These are phyloP conservation scores for Drosophila murphyi DNA, from an alignment of 1,140 invertebrate species.

Conservation along the genomic window DNA sequence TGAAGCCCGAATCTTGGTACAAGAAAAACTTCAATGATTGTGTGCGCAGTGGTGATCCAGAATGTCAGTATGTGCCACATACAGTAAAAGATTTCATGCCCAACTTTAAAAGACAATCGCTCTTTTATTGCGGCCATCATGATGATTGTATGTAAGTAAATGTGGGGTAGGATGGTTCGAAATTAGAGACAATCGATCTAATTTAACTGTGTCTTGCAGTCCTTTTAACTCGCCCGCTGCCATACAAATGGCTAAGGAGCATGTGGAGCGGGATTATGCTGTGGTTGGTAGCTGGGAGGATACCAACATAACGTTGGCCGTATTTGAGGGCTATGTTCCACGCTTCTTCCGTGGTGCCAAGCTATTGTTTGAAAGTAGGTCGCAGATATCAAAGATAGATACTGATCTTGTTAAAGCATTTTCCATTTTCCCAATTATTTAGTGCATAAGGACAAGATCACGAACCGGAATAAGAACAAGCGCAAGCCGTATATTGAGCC, in stretches of 20 bases:
- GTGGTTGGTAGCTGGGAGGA: slow-evolving; percentile 95
- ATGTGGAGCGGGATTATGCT: slow-evolving; percentile 93
- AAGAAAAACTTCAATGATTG: slow-evolving; percentile 96
- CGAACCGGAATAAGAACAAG: slow-evolving; percentile 81
- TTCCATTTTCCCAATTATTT: not conserved
- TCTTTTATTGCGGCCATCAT: slow-evolving; percentile 95
- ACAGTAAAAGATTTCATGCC: slow-evolving; percentile 91
- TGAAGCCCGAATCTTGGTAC: slow-evolving; percentile 92
- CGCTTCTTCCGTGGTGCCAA: slow-evolving; percentile 91
- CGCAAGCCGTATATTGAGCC: slow-evolving; percentile 88
- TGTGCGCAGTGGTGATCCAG: slow-evolving; percentile 92
- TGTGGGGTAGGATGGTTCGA: too few species aligned
- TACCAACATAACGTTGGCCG: slow-evolving; percentile 92
- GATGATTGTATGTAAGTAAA: slow-evolving; percentile 92
- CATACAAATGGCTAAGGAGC: slow-evolving; percentile 92
- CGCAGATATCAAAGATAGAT: not conserved
- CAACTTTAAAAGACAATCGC: slow-evolving; percentile 91
- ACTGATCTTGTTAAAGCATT: slow-evolving; percentile 1
- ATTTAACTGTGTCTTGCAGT: slow-evolving; percentile 85
- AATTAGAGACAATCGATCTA: slow-evolving; percentile 11
- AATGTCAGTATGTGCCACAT: slow-evolving; percentile 92
- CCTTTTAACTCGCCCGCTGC: slow-evolving; percentile 94
- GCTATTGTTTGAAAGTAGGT: slow-evolving; percentile 78
- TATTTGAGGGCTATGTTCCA: slow-evolving; percentile 93
- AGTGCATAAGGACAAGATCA: slow-evolving; percentile 74